Conservation (phyloP, 2,797 vertebrate genomes). For the Thripadectes ignobilis region DNA sequence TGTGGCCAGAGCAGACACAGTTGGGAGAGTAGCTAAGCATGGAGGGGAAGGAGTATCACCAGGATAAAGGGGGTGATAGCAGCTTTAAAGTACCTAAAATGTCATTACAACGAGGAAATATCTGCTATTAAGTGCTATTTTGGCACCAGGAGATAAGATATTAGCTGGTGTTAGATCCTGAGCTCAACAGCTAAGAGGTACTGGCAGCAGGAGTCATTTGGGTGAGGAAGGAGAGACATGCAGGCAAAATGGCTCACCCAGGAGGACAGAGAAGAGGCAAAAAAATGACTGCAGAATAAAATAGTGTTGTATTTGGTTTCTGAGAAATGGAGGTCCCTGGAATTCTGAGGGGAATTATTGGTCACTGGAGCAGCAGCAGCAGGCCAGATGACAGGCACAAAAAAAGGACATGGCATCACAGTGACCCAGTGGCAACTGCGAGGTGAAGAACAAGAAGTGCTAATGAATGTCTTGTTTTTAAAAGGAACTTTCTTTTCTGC, state of each 20-base stretch:
- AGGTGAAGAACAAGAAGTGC: neutral
- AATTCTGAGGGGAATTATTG: neutral
- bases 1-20: neutral
- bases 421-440: neutral
- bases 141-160: neutral
- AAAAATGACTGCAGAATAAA: neutral
- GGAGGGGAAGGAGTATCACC: neutral
- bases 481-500: neutral
- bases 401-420: fast-evolving
- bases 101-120: neutral
- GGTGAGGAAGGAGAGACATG: neutral
- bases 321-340: neutral
- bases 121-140: neutral
- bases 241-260: fast-evolving
- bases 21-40: neutral
- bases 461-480: neutral
- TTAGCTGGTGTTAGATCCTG: neutral
- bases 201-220: neutral
- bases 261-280: neutral
- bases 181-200: neutral
- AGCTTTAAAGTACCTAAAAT: neutral
- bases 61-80: neutral
- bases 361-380: neutral
- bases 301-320: neutral
- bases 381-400: neutral